Conservation (phyloP, 2,888 invertebrate species). For the Disparrhopalites patrizii region DNA sequence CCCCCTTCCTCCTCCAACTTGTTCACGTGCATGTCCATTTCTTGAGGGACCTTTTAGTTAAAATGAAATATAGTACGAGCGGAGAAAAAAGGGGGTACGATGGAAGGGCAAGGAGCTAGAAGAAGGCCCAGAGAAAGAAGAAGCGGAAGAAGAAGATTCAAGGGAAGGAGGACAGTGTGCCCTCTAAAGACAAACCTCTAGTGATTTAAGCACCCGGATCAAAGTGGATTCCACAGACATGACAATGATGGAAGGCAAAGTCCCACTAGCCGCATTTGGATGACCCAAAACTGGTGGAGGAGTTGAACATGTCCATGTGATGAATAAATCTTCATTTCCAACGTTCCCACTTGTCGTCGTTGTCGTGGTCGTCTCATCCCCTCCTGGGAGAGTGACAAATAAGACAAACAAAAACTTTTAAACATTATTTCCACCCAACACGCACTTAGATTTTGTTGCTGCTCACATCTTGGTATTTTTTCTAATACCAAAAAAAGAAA, state of each 20-base stretch:
- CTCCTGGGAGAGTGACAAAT: too few relatives aligned
- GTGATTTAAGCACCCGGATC: slow-evolving; percentile 55
- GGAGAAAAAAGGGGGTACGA: not conserved
- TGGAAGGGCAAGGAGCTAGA: not conserved
- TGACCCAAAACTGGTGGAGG: slow-evolving; percentile 48
- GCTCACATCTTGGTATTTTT: too few relatives aligned
- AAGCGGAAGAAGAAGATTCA: slow-evolving; percentile 12
- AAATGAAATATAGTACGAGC: too few relatives aligned
- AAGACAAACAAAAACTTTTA: too few relatives aligned
- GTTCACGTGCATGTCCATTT: too few relatives aligned
- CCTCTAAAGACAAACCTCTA: slow-evolving; percentile 51
- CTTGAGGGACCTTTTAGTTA: slow-evolving; percentile 1
- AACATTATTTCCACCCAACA: too few relatives aligned
- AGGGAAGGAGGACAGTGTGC: not conserved
- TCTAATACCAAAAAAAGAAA: too few relatives aligned
- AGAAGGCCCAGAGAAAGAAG: not conserved
- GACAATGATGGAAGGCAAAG: slow-evolving; percentile 50
- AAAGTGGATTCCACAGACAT: slow-evolving; percentile 58
- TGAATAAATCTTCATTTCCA: slow-evolving; percentile 48
- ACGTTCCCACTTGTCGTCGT: slow-evolving; percentile 45
- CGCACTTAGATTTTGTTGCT: too few relatives aligned
- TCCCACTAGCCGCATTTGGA: slow-evolving; percentile 40
- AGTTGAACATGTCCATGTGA: slow-evolving; percentile 48
- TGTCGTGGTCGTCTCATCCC: too few relatives aligned
- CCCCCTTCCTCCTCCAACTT: too few relatives aligned